These are phyloP conservation scores for Mylabris sibirica DNA, from an alignment of 2,888 invertebrate species.

Conservation along the genomic window DNA sequence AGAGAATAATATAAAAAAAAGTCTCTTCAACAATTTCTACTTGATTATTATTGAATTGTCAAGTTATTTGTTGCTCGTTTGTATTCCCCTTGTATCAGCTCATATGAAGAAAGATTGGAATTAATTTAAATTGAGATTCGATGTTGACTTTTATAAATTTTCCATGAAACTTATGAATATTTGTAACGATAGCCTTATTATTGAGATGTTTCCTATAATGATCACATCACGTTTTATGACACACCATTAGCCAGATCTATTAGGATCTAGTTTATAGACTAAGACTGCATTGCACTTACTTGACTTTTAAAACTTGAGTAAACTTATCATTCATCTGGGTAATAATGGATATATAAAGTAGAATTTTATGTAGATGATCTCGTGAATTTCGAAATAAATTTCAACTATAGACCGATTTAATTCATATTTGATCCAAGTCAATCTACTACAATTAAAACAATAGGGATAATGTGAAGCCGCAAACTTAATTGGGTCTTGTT, in stretches of 20 bases:
- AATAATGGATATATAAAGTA: neutral
- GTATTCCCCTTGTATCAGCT: too few relatives aligned
- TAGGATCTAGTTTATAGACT: neutral
- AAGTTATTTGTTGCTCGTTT: too few relatives aligned
- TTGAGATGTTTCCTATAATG: neutral
- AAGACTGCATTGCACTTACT: neutral
- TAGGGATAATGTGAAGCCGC: neutral
- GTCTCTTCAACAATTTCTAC: neutral
- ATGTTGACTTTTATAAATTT: too few relatives aligned
- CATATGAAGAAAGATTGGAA: too few relatives aligned
- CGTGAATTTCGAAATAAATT: neutral
- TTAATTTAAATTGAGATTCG: too few relatives aligned
- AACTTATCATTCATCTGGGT: neutral
- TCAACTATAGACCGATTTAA: too few relatives aligned
- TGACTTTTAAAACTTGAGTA: neutral
- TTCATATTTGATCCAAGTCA: too few relatives aligned
- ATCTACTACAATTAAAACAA: neutral
- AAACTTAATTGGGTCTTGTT: neutral
- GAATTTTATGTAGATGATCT: neutral
- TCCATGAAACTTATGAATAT: too few relatives aligned
- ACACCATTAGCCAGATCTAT: neutral
- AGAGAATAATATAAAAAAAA: neutral
- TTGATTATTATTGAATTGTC: neutral
- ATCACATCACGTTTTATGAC: neutral
- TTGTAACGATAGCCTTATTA: too few relatives aligned